phyloP scores from a whole-genome alignment of 2,797 vertebrate genomes.

The Pygocentrus nattereri region DNA sequence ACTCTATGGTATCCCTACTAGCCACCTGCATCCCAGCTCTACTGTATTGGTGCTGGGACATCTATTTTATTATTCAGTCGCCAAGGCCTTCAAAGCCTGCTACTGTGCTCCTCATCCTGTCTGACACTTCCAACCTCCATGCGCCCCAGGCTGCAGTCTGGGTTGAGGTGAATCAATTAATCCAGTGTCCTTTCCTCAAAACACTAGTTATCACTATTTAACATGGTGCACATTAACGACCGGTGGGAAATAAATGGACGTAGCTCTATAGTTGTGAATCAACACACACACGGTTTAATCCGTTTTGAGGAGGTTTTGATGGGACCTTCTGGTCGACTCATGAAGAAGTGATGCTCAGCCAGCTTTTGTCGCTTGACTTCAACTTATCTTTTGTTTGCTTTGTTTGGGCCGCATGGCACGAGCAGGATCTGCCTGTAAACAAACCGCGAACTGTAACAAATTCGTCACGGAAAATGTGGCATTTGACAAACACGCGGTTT shows the following conservation, averaged over 20 bases:
- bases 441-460: neutral
- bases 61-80: too few species aligned
- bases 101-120: neutral
- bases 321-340: neutral
- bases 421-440: neutral
- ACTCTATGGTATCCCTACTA: too few species aligned
- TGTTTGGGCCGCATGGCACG: constrained; percentile 3
- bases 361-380: neutral
- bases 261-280: too few species aligned
- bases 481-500: neutral
- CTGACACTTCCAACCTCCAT: neutral
- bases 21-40: too few species aligned
- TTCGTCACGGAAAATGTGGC: neutral
- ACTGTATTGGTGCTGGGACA: neutral
- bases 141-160: neutral
- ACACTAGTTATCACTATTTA: neutral
- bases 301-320: neutral
- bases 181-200: neutral
- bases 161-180: neutral
- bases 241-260: too few species aligned
- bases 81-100: neutral
- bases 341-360: neutral
- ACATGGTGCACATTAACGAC: too few species aligned
- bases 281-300: neutral
- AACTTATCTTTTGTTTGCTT: constrained; percentile 8